Conservation (phyloP, 1,140 invertebrate species). For the Ridgeia piscesae region DNA sequence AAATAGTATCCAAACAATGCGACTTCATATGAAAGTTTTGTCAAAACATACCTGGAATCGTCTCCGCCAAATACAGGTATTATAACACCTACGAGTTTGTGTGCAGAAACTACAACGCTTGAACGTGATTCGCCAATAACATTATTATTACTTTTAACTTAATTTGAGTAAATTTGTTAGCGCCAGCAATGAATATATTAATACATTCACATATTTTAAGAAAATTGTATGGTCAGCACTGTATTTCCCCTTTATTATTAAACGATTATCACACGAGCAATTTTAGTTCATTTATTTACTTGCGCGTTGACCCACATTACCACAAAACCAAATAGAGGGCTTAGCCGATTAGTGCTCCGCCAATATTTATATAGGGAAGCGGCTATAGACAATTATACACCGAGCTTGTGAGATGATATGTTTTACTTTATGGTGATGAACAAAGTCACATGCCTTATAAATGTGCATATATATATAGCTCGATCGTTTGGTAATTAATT, state of each 20-base stretch:
- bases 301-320: background rate
- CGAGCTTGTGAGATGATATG: too few relatives aligned
- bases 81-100: background rate
- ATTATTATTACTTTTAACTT: background rate
- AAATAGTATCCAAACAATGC: background rate
- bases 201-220: background rate
- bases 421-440: too few relatives aligned
- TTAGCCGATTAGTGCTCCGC: too few relatives aligned
- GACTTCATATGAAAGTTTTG: conserved; percentile 1
- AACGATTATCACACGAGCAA: background rate
- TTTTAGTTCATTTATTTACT: background rate
- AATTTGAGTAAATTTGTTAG: background rate
- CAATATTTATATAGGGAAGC: background rate
- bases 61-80: background rate
- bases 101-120: background rate
- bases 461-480: too few relatives aligned
- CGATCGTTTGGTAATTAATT: too few relatives aligned
- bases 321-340: too few relatives aligned
- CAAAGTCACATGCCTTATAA: too few relatives aligned
- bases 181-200: background rate
- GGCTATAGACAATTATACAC: too few relatives aligned
- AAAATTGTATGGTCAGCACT: background rate
- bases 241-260: background rate
- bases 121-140: background rate
- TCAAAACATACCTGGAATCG: background rate